Evolutionary conservation across 2,797 vertebrate genomes (phyloP), one percentile per base, ranked within the genome.

Genomic region (Protonibea diacanthus): DNA sequence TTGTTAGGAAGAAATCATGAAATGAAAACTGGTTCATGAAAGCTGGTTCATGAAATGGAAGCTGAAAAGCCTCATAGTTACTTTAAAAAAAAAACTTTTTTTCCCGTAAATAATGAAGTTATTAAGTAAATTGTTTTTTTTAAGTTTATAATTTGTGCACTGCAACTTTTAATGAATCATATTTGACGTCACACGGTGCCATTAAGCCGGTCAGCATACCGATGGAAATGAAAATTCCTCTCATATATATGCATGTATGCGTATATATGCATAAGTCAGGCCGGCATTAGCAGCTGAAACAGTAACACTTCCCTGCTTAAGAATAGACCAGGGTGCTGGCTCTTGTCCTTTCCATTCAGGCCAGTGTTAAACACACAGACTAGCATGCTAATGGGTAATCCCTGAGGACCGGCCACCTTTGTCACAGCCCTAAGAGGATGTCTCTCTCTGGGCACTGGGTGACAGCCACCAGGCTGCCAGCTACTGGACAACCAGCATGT

Each of bases 311-410:
- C 90, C 92, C 85, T 84, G 89, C 80, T 76, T 85, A 87, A 94
- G 91, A 94, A 93, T 88, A 88, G 91, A 53, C 77, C n/a, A 23
- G 88, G 92, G 76, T 82, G 76, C 89, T 90, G 91, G 82, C 91
- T 92, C 92, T 94, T 94, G 94, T 93, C 92, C 92, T 81, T 71
- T 83, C 89, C 90, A 92, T 94, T 94, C 90, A 94, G 91, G 71
- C 90, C 91, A 91, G 91, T 90, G 89, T 93, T 94, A 93, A 95
- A 93, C 93, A 94, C 93, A 94, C 91, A 92, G 91, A 92, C 90
- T 89, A 92, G 92, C 91, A 95, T 94, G 91, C 93, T 94, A 95
- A 94, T 94, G 91, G 92, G 51, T 94, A 95, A 95, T 94, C 93
- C 93, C 94, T 89, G 83, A 91, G 93, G 92, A 94, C 90, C 82